These are phyloP conservation scores for Pelusios castaneus DNA, from an alignment of 2,113 vertebrate species.

Conservation along the genomic window DNA sequence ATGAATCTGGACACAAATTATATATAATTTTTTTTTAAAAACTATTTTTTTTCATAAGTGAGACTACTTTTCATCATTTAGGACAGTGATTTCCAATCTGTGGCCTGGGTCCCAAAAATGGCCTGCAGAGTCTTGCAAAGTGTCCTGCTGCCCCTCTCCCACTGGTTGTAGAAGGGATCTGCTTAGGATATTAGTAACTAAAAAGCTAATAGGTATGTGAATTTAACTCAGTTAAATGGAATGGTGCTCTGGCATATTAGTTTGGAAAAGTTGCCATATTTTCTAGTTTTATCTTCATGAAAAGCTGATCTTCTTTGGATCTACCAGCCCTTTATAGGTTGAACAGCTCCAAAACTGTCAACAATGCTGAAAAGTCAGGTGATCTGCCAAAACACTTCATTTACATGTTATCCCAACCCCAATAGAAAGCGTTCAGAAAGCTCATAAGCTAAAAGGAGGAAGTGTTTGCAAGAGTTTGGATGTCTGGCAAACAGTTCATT, in stretches of 20 bases:
- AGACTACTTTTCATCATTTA: not conserved
- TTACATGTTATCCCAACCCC: not conserved
- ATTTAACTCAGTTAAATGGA: not conserved
- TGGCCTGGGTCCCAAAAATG: no score
- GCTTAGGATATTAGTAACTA: not conserved
- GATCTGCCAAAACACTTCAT: not conserved
- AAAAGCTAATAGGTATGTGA: not conserved
- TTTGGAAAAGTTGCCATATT: not conserved
- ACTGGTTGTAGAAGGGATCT: no score
- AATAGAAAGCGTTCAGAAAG: not conserved
- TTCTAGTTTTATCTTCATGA: not conserved
- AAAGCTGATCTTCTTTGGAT: not conserved
- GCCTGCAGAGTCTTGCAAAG: no score
- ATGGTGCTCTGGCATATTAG: not conserved
- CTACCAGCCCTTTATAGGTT: not conserved
- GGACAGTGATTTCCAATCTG: no score
- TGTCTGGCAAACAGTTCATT: constrained; percentile 46
- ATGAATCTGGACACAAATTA: not conserved
- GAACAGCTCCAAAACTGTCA: not conserved
- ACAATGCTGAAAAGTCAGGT: not conserved
- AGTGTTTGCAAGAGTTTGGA: not conserved
- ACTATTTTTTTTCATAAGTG: not conserved
- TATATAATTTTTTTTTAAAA: not conserved
- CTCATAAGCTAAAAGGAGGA: not conserved
- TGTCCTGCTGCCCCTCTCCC: no score